phyloP scores from a whole-genome alignment of 2,797 vertebrate genomes.

The Gouania willdenowi region DNA sequence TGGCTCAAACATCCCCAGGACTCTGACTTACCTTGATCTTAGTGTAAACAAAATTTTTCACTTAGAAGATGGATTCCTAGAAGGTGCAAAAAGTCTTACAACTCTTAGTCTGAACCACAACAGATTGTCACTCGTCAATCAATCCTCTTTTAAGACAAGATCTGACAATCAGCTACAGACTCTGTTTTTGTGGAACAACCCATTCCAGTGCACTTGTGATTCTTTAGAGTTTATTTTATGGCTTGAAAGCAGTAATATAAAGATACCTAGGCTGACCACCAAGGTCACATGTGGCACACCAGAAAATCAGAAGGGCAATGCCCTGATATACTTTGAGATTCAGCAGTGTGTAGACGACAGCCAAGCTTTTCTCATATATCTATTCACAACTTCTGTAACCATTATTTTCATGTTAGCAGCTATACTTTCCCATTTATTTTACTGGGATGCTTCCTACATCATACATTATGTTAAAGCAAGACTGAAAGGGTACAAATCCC shows the following conservation, averaged over 20 bases:
- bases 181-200: conserved; percentile 69
- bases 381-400: conserved; percentile 57
- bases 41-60: conserved; percentile 67
- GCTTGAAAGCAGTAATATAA: conserved; percentile 58
- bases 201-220: conserved; percentile 77
- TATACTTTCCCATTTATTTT: conserved; percentile 73
- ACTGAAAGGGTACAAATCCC: conserved; percentile 62
- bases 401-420: conserved; percentile 52
- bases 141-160: conserved; percentile 52
- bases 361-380: conserved; percentile 49
- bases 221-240: conserved; percentile 72
- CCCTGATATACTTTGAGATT: conserved; percentile 62
- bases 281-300: conserved; percentile 62
- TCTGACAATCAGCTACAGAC: conserved; percentile 39
- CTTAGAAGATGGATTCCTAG: conserved; percentile 59
- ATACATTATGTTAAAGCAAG: conserved; percentile 66
- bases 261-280: conserved; percentile 64
- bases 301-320: conserved; percentile 26
- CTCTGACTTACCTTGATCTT: conserved; percentile 70
- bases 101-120: conserved; percentile 74
- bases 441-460: conserved; percentile 76
- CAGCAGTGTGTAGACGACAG: conserved; percentile 63
- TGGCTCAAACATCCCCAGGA: conserved; percentile 37
- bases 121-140: conserved; percentile 66
- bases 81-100: conserved; percentile 39